Percentiles rank a stretch among this genome's conserved stretches.
Conservation (phyloP, 2,888 invertebrate species). For the Sphaeridia pumilis region DNA sequence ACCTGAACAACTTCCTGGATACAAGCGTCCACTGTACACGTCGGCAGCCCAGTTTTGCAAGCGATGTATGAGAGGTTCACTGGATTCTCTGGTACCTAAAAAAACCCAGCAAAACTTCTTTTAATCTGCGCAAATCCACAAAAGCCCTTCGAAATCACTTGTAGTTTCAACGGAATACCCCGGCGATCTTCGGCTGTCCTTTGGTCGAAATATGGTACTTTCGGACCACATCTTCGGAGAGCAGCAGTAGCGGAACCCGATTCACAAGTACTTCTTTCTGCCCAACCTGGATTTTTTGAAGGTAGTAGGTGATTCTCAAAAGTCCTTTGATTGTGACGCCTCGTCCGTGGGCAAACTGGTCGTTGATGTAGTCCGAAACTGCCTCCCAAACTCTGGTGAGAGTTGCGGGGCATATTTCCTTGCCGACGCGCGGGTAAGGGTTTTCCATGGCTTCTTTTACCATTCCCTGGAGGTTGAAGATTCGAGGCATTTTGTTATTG, state of each 20-base stretch:
- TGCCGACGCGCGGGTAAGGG: conserved; percentile 19
- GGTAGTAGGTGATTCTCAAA: conserved; percentile 24
- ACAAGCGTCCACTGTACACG: conserved; percentile 26
- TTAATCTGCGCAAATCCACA: too few relatives aligned
- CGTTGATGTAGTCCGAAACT: conserved; percentile 21
- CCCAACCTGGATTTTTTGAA: conserved; percentile 19
- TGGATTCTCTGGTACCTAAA: conserved; percentile 25
- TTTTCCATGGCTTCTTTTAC: conserved; percentile 27
- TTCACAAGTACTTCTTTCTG: conserved; percentile 23
- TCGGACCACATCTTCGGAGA: conserved; percentile 20
- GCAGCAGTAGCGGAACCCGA: conserved; percentile 25
- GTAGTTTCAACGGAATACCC: too few relatives aligned
- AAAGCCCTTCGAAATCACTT: too few relatives aligned
- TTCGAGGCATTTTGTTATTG: conserved; percentile 25
- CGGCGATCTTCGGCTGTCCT: too few relatives aligned
- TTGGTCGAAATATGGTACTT: conserved; percentile 24
- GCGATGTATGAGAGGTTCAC: conserved; percentile 26
- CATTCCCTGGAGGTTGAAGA: conserved; percentile 27
- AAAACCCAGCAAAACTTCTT: conserved; percentile 1
- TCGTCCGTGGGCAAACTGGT: conserved; percentile 24
- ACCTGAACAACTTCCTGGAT: conserved; percentile 31
- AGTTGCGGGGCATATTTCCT: conserved; percentile 29
- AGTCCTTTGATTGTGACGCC: conserved; percentile 25
- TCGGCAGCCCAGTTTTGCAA: conserved; percentile 15
- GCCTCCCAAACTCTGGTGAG: conserved; percentile 28